Base-by-base conservation (phyloP, 2,797 vertebrate species). In the Nannoperca australis region DNA sequence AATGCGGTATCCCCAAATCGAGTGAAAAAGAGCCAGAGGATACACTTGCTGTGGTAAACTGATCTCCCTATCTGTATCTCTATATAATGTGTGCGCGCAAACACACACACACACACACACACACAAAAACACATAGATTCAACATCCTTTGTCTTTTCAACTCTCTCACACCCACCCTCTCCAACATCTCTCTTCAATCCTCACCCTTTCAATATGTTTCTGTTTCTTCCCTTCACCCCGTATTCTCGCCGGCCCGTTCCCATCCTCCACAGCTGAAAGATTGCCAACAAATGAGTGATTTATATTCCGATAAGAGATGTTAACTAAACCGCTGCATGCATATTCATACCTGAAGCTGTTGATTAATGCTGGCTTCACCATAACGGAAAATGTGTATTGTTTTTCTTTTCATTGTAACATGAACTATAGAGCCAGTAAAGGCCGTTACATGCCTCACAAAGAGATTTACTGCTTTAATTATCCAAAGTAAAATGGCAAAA, bases 391-490 rank as follows among this genome's bases (percentile, higher is more conserved):
- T 88, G 78, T 79, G 81, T 79, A 89, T 90, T 93, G 92, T 92
- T 92, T 92, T 93, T 73, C 91, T 84, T 89, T 88, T 82, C 76
- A 86, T 90, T 90, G 85, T 90, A 91, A 91, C 79, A 70, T 82
- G 81, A 90, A 85, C 85, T 82, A 81, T 81, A 73, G 81, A 92
- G 88, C 90, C 86, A 73, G 91, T 92, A 84, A 89, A 89, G 86
- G 84, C 87, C 79, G 84, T 85, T 88, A 78, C 78, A 70, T 89
- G 84, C 81, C 87, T 85, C 77, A 91, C 91, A 94, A 93, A 93
- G 89, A 94, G 92, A 95, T 95, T 94, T 95, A 94, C 90, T 90
- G 91, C 93, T 95, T 94, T 93, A 94, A 94, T 95, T 94, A 95
- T 92, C 85, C 85, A 92, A 94, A 94, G 92, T 94, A 93, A 94